Base-by-base conservation (phyloP, 1,140 invertebrate species). In the Notospermus geniculatus region DNA sequence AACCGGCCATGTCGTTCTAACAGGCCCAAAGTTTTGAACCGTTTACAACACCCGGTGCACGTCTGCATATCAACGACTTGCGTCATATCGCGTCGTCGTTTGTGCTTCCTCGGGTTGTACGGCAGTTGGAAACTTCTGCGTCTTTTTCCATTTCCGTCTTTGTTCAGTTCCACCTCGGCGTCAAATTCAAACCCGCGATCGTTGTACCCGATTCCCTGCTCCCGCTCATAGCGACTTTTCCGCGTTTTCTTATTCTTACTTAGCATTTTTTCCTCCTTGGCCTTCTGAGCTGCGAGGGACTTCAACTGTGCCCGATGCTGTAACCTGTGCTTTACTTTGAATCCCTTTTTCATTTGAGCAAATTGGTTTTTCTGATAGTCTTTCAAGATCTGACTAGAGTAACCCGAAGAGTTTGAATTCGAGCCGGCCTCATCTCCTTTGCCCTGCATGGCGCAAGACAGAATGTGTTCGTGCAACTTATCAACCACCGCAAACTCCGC, bases 1-100 rank as follows among this genome's bases (percentile, higher is more conserved):
- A 73, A 71, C n/a, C 63, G 68, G 15, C 68, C 67, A 61, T 78
- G 76, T 46, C 73, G 63, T 57, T 78, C 76, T 19, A 78, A 57
- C 60, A 74, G 57, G 0, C 65, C 69, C 13, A 78, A 65, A 15
- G 73, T 71, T n/a, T 71, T 69, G 66, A 75, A 76, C 41, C 71
- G 68, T 2, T 71, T 60, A n/a, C 68, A 61, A 59, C 77, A 74
- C 25, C 76, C 74, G 36, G 70, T 64, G 45, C 78, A 75, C 63
- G 73, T 72, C 22, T 77, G 71, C 17, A 58, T 70, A 13, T 76
- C 75, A 27, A 77, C n/a, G 0, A 73, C 39, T 54, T 76, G 67
- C 11, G 67, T 64, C 57, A 69, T 59, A 43, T 77, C 74, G 17
- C 75, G 59, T 5, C 75, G 61, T 4, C 75, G 65, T 23, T 72